These are phyloP conservation scores for Agrilus cyanescens DNA, from an alignment of 2,888 invertebrate species.

Conservation along the genomic window DNA sequence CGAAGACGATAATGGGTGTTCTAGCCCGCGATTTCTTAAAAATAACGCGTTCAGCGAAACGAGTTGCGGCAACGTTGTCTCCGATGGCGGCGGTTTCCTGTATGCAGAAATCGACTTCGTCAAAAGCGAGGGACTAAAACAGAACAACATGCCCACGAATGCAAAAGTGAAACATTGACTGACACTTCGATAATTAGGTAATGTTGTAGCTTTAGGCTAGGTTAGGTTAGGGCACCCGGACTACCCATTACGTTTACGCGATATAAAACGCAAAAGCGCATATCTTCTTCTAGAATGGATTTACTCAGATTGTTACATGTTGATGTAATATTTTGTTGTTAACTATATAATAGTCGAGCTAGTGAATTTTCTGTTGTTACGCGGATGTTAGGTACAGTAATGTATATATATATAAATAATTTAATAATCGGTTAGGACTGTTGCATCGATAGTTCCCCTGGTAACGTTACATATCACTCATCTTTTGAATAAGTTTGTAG, in stretches of 20 bases:
- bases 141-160: constrained; percentile 18
- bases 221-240: too few species aligned
- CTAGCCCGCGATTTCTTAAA: constrained; percentile 23
- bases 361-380: neutral
- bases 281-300: too few species aligned
- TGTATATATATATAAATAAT: too few species aligned
- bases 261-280: too few species aligned
- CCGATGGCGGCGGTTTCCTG: constrained; percentile 38
- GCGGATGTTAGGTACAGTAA: too few species aligned
- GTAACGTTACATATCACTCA: too few species aligned
- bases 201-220: too few species aligned
- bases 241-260: too few species aligned
- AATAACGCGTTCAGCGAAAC: constrained; percentile 13
- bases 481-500: too few species aligned
- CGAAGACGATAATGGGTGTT: constrained; percentile 27
- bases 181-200: neutral
- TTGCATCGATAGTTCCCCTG: too few species aligned
- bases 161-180: constrained; percentile 25
- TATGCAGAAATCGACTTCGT: constrained; percentile 77
- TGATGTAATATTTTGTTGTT: neutral
- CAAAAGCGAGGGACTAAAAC: constrained; percentile 44
- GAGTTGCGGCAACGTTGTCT: constrained; percentile 11
- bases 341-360: neutral
- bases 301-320: neutral
- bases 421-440: too few species aligned